Base-by-base conservation (phyloP, 2,797 vertebrate genomes). In the Scleropages formosus region DNA sequence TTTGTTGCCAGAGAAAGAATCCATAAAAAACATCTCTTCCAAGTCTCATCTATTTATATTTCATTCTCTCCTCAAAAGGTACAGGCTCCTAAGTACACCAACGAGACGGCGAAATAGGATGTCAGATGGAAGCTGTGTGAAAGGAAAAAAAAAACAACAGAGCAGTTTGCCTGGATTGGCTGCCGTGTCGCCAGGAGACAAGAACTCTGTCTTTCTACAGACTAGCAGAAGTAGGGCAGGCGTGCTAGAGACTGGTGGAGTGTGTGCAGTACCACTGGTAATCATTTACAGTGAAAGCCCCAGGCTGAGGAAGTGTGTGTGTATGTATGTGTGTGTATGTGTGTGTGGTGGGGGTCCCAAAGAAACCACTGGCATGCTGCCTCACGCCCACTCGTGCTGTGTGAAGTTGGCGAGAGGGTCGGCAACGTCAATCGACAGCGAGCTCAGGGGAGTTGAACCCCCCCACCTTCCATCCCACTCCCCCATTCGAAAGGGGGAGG, bases 401-500 rank as follows among this genome's bases (percentile, higher is more conserved):
- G n/a, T 18, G 59, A 61, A 22, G 20, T 9, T 3, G 20, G 6
- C n/a, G 18, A 22, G 59, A 39, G 31, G 31, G 31, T 39, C 31
- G 31, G 31, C 31, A 6, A 31, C n/a, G 12, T 18, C 18, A 4
- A 58, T 58, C 12, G 51, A 58, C 20, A 66, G 44, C 47, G 27
- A 15, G 18, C 27, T 61, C 49, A 4, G 56, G 65, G 60, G 68
- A 59, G 72, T 31, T 11, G 58, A 49, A 11, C 24, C 67, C 18
- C 44, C 44, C 20, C n/a, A n/a, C n/a, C n/a, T n/a, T n/a, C n/a
- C n/a, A n/a, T n/a, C n/a, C 15, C 6, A 10, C 18, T 46, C 53
- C 9, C 6, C 53, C 69, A 2, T 3, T 58, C 74, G 77, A 82
- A 63, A 70, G 62, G 26, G 13, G 22, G 62, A 13, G 56, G 44